Conservation (phyloP, 2,888 invertebrate species). For the Acronicta alni region DNA sequence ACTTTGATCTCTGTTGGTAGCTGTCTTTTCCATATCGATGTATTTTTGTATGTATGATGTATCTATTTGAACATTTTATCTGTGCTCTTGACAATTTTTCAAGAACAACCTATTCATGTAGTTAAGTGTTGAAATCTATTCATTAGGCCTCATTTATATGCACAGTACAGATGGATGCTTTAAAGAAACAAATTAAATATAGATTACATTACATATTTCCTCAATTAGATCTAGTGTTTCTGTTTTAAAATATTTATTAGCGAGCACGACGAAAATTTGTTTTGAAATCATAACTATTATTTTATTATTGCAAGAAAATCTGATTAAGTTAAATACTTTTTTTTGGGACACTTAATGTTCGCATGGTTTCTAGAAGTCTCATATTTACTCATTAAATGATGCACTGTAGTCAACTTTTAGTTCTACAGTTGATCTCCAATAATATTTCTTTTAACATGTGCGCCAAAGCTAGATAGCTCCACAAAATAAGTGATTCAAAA, state of each 20-base stretch:
- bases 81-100: conserved; percentile 38
- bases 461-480: background rate
- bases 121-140: conserved; percentile 1
- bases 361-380: conserved; percentile 57
- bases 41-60: conserved; percentile 40
- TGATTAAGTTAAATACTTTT: conserved; percentile 24
- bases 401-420: conserved; percentile 61
- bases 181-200: conserved; percentile 17
- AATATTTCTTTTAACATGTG: conserved; percentile 74
- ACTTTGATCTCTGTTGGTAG: conserved; percentile 31
- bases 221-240: conserved; percentile 73
- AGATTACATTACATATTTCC: conserved; percentile 65
- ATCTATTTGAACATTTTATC: conserved; percentile 50
- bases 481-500: conserved; percentile 2
- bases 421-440: conserved; percentile 77
- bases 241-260: conserved; percentile 45
- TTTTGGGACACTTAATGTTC: conserved; percentile 29
- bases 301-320: conserved; percentile 37
- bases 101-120: conserved; percentile 11
- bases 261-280: conserved; percentile 56
- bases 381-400: conserved; percentile 55
- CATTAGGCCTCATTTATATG: conserved; percentile 23
- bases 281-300: conserved; percentile 39
- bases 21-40: conserved; percentile 32
- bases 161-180: conserved; percentile 53